Evolutionary conservation across 1,140 invertebrate genomes (phyloP), one percentile per base, ranked within the genome.

Genomic region (Drosophila sechellia): DNA sequence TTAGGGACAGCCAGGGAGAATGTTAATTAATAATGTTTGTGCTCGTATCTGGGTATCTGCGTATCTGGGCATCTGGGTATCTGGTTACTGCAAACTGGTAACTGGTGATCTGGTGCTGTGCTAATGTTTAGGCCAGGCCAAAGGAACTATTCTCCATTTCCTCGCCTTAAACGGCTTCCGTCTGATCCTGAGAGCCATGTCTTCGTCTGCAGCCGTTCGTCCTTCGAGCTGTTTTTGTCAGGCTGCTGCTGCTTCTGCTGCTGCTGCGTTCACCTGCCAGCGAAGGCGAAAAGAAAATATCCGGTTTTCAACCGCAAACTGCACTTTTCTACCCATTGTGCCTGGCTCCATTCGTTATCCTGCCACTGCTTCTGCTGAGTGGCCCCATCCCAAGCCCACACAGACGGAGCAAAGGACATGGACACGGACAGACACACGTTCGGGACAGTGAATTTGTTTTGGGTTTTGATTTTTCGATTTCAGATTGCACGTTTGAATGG

Each of bases 401-500:
- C 45, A 42, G 34, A 46, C 37, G 45, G 22, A 70, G 43, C 40
- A 34, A 55, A 43, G 39, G 27, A 60, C 55, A 43, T 15, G 49
- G 57, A 61, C 55, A 43, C 20, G 49, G 57, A 61, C 64, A 69
- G 57, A 75, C 81, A 79, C 86, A 87, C 83, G 53, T 66, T 76
- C 83, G 81, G 83, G 84, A 89, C 83, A 86, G 89, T 86, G 83
- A 86, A 89, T 86, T 89, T 89, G 79, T 89, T 86, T 86, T 89
- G 79, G 83, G 75, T 86, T 87, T 87, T 86, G 83, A 86, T 86
- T 86, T 86, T 86, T 86, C 83, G 83, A 86, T 89, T 86, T 77
- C 70, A 86, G 86, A 89, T 86, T 83, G 79, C 81, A 74, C 84
- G 84, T 86, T 70, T 86, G 84, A 86, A 86, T 86, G 78, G 81